Evolutionary conservation across 2,113 vertebrate genomes (phyloP), one percentile per base, ranked within the genome.

Genomic region (Callipepla squamata): DNA sequence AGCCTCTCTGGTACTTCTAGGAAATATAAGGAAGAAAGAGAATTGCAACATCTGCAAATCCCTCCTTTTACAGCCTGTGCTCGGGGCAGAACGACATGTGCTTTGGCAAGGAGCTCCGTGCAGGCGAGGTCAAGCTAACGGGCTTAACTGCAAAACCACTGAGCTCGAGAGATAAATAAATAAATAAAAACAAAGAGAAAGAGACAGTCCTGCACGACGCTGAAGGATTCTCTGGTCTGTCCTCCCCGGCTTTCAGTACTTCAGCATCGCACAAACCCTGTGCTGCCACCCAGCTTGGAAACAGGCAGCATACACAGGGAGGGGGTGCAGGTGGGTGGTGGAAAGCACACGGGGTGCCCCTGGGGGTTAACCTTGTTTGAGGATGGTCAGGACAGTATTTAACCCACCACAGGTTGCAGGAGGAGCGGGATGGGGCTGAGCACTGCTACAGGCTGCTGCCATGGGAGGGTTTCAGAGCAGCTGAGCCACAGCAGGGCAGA

Each of bases 11-110:
- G 68, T 51, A 88, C 44, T 96, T 96, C 96, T 92, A 94, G 90
- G 95, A 96, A 95, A 87, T 14, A 38, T 2, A 63, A 34, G 75
- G 73, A 85, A 96, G 76, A 87, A 85, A 83, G 2, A 1, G 75
- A 95, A 26, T 96, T 96, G 96, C 95, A 94, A 95, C 93, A 96
- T 94, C 94, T 51, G 65, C 61, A 93, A 93, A 94, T 87, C 94
- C 85, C 82, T n/a, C 67, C 34, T 73, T 78, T 67, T 89, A 51
- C 53, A 87, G 93, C 26, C 85, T 6, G 90, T 87, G 95, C 95
- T 89, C 36, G 75, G 94, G 94, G 96, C 89, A 93, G 94, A 91
- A 94, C 85, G 78, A 93, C 91, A 57, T 91, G 94, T 96, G 95
- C 96, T 95, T 96, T 96, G 94, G 95, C 95, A 96, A 93, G 87